phyloP scores from a whole-genome alignment of 2,888 invertebrate species.

The Alsophila aescularia region DNA sequence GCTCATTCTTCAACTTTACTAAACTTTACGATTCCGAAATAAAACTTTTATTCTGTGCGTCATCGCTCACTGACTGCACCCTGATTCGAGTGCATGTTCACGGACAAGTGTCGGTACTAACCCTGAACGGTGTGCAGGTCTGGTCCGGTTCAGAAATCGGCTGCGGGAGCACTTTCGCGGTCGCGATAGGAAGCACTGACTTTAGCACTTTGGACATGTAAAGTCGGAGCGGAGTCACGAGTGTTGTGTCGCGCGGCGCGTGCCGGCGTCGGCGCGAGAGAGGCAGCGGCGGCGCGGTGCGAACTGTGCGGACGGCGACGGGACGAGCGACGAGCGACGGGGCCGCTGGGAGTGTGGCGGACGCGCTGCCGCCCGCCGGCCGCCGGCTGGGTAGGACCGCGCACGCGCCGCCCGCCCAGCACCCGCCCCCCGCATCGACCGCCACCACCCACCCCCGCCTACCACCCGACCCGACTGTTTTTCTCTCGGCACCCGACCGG shows the following conservation, averaged over 20 bases:
- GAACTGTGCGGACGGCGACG: slow-evolving; percentile 65
- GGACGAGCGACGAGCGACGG: slow-evolving; percentile 58
- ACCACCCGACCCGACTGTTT: slow-evolving; percentile 69
- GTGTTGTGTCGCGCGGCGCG: slow-evolving; percentile 66
- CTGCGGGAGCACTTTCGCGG: slow-evolving; percentile 80
- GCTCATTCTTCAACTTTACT: slow-evolving; percentile 75
- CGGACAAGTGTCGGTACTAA: slow-evolving; percentile 67
- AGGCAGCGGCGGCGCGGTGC: slow-evolving; percentile 70
- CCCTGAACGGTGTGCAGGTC: slow-evolving; percentile 79
- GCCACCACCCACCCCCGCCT: slow-evolving; percentile 71
- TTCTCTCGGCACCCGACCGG: slow-evolving; percentile 80
- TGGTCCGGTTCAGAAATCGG: slow-evolving; percentile 75
- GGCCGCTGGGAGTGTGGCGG: slow-evolving; percentile 64
- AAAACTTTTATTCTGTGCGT: slow-evolving; percentile 71
- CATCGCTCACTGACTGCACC: slow-evolving; percentile 56
- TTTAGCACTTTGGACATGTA: slow-evolving; percentile 82
- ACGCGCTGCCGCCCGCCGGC: slow-evolving; percentile 70
- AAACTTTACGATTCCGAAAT: slow-evolving; percentile 76
- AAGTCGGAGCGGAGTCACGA: slow-evolving; percentile 60
- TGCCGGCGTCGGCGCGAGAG: slow-evolving; percentile 75
- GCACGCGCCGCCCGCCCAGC: slow-evolving; percentile 73
- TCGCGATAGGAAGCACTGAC: slow-evolving; percentile 80
- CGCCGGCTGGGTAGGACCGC: slow-evolving; percentile 67
- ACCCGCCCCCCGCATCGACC: slow-evolving; percentile 73
- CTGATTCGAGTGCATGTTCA: slow-evolving; percentile 43